phyloP scores from a whole-genome alignment of 1,140 invertebrate genomes.

The Drosophila kurseongensis region DNA sequence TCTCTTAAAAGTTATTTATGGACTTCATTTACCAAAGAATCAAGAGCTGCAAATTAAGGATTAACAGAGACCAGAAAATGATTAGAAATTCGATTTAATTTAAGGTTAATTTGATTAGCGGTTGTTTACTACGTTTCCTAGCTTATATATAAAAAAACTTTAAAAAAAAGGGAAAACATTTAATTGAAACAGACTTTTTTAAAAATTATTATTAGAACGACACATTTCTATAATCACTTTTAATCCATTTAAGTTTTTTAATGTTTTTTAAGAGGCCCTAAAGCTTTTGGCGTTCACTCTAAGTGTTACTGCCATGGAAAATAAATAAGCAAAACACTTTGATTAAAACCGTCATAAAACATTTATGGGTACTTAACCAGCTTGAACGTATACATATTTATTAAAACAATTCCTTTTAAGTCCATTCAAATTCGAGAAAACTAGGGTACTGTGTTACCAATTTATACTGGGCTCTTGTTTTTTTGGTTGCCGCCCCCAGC shows the following conservation, averaged over 20 bases:
- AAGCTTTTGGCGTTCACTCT: background rate
- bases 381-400: constrained; percentile 8
- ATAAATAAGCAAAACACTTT: constrained; percentile 8
- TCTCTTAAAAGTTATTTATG: constrained; percentile 8
- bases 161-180: too few relatives aligned
- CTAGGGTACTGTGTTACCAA: constrained; percentile 13
- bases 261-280: background rate
- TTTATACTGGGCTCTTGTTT: background rate
- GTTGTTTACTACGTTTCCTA: too few relatives aligned
- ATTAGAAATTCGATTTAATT: background rate
- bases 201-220: background rate
- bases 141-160: too few relatives aligned
- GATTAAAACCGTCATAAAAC: constrained; percentile 1
- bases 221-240: background rate
- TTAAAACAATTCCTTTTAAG: constrained; percentile 10
- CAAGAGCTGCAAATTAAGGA: background rate
- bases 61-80: background rate
- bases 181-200: too few relatives aligned
- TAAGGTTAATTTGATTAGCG: too few relatives aligned
- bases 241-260: too few relatives aligned
- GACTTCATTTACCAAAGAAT: background rate
- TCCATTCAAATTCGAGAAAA: constrained; percentile 12
- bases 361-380: constrained; percentile 6
- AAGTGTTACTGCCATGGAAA: background rate
- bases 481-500: constrained; percentile 1